phyloP scores from a whole-genome alignment of 2,888 invertebrate genomes.

The Corbicula japonica region DNA sequence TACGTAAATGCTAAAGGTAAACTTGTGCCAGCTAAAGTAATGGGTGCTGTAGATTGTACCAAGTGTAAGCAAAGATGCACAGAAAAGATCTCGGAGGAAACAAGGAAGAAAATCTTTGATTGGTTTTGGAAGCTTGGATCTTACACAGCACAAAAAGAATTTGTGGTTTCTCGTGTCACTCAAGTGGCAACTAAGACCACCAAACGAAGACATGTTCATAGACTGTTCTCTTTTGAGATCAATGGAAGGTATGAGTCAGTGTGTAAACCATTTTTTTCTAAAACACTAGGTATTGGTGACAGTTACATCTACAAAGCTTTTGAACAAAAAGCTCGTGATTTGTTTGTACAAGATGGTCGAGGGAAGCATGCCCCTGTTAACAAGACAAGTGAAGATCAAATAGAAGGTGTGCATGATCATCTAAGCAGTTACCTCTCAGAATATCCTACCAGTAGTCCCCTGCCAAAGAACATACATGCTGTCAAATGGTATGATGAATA shows the following conservation, averaged over 20 bases:
- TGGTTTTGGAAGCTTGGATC: slow-evolving; percentile 63
- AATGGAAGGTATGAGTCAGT: slow-evolving; percentile 63
- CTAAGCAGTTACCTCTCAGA: slow-evolving; percentile 41
- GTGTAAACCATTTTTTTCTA: slow-evolving; percentile 62
- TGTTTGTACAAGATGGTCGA: slow-evolving; percentile 61
- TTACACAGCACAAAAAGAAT: slow-evolving; percentile 63
- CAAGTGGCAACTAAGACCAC: slow-evolving; percentile 52
- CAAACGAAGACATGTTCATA: slow-evolving; percentile 55
- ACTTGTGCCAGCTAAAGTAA: slow-evolving; percentile 43
- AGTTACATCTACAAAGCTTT: slow-evolving; percentile 60
- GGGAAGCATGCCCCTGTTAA: slow-evolving; percentile 61
- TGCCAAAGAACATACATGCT: slow-evolving; percentile 62
- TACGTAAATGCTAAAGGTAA: slow-evolving; percentile 54
- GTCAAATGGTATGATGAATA: slow-evolving; percentile 65
- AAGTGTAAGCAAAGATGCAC: slow-evolving; percentile 62
- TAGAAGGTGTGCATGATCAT: slow-evolving; percentile 55
- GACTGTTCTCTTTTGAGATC: slow-evolving; percentile 63
- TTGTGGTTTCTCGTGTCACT: slow-evolving; percentile 60
- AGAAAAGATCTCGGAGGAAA: slow-evolving; percentile 59
- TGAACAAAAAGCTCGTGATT: slow-evolving; percentile 57
- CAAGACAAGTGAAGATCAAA: slow-evolving; percentile 52
- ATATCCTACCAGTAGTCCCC: slow-evolving; percentile 35
- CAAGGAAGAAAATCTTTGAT: slow-evolving; percentile 58
- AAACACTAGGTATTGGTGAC: slow-evolving; percentile 61
- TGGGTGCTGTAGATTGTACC: slow-evolving; percentile 53